Evolutionary conservation across 1,140 invertebrate species (phyloP).

Genomic region (Schlechtendalia chinensis): DNA sequence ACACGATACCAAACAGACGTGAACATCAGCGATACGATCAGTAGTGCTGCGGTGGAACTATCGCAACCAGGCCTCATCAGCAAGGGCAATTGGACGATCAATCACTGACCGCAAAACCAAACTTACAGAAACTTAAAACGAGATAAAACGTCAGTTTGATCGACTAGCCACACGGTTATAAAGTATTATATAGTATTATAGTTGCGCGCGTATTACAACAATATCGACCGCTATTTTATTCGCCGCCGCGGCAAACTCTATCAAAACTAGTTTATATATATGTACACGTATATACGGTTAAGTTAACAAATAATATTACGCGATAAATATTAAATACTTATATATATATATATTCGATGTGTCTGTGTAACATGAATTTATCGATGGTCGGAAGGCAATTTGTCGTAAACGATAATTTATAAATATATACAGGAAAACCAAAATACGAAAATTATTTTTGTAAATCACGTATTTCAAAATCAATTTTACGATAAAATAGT

Average conservation of each 20-base stretch:
- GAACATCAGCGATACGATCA: neutral
- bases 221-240: neutral
- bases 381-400: no score
- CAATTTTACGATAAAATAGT: no score
- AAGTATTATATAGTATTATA: no score
- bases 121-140: constrained; percentile 18
- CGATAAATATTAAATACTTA: neutral
- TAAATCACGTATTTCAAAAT: no score
- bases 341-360: no score
- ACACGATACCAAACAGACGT: neutral
- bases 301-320: neutral
- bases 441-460: no score
- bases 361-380: no score
- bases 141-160: constrained; percentile 18
- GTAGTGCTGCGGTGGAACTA: no score
- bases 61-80: neutral
- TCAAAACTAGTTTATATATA: neutral
- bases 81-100: constrained; percentile 16
- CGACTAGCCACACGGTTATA: neutral
- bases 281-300: neutral
- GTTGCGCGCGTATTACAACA: neutral
- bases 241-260: neutral
- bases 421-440: no score
- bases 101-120: constrained; percentile 12
- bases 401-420: no score